phyloP scores from a whole-genome alignment of 2,113 vertebrate species.

The Apteryx mantelli region DNA sequence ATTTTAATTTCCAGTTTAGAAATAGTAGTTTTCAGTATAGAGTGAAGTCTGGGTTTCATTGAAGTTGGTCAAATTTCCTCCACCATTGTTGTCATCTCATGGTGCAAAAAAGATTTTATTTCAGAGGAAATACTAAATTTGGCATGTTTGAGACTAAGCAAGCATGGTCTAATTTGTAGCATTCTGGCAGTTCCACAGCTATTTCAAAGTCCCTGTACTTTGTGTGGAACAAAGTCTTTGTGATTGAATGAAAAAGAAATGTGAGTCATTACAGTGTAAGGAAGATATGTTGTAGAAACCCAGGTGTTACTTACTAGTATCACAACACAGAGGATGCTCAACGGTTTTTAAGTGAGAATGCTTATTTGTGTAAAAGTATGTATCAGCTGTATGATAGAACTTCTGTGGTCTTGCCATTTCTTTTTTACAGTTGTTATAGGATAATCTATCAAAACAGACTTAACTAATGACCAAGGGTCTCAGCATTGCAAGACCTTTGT shows the following conservation, averaged over 20 bases:
- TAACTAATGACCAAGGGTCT: neutral
- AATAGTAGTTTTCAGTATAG: fast-evolving
- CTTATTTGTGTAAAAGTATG: neutral
- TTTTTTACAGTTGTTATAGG: neutral
- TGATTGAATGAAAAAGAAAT: neutral
- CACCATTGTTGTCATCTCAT: neutral
- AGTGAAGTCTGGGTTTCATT: neutral
- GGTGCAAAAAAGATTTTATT: neutral
- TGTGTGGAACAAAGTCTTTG: neutral
- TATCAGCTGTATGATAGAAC: neutral
- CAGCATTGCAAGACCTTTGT: neutral
- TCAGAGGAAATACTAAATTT: neutral
- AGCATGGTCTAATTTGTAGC: neutral
- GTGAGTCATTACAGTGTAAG: neutral
- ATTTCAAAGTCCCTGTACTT: neutral
- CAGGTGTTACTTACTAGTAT: neutral
- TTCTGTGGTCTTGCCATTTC: neutral
- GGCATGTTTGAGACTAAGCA: neutral
- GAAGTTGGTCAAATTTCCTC: neutral
- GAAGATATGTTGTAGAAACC: neutral
- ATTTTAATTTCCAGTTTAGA: neutral
- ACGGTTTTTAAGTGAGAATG: neutral
- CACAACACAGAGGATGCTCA: neutral
- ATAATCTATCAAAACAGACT: neutral
- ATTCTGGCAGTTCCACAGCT: neutral